These are phyloP conservation scores for Geopemphigus sp. DNA, from an alignment of 1,140 invertebrate species.

Conservation along the genomic window DNA sequence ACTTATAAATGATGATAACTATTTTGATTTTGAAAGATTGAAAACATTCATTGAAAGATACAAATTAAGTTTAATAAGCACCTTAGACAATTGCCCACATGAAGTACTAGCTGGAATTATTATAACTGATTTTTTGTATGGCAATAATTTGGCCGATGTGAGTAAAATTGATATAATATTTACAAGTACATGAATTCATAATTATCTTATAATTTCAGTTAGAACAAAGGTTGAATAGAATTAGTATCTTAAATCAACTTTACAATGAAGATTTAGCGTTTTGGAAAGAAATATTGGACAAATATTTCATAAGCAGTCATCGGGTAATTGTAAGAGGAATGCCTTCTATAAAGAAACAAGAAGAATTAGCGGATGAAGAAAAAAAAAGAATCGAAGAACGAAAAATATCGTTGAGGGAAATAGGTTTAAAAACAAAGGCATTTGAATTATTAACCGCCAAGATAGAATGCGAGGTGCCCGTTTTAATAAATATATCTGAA, in stretches of 20 bases:
- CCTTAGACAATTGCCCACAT: conserved; percentile 74
- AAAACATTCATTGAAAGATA: conserved; percentile 69
- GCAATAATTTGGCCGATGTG: conserved; percentile 71
- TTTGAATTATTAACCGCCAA: conserved; percentile 67
- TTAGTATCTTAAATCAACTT: conserved; percentile 65
- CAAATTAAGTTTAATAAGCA: conserved; percentile 69
- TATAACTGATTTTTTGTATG: conserved; percentile 81
- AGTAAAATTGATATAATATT: conserved; percentile 55
- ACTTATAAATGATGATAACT: conserved; percentile 58
- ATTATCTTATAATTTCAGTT: conserved; percentile 63
- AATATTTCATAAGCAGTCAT: conserved; percentile 67
- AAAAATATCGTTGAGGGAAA: conserved; percentile 63
- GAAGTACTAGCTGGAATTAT: conserved; percentile 71
- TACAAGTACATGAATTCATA: conserved; percentile 38
- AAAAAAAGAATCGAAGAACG: conserved; percentile 67
- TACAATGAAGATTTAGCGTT: conserved; percentile 64
- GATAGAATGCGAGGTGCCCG: conserved; percentile 70
- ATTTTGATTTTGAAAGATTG: conserved; percentile 75
- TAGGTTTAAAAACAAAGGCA: conserved; percentile 67
- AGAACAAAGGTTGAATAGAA: conserved; percentile 69
- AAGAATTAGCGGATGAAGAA: conserved; percentile 66
- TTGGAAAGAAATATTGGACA: conserved; percentile 71
- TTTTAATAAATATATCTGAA: neutral
- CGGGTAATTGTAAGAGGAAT: conserved; percentile 60
- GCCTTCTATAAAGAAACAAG: conserved; percentile 62